Percentiles rank a stretch among this genome's conserved stretches.
Conservation (phyloP, 2,888 invertebrate species). For the Drosophila suboccidentalis region DNA sequence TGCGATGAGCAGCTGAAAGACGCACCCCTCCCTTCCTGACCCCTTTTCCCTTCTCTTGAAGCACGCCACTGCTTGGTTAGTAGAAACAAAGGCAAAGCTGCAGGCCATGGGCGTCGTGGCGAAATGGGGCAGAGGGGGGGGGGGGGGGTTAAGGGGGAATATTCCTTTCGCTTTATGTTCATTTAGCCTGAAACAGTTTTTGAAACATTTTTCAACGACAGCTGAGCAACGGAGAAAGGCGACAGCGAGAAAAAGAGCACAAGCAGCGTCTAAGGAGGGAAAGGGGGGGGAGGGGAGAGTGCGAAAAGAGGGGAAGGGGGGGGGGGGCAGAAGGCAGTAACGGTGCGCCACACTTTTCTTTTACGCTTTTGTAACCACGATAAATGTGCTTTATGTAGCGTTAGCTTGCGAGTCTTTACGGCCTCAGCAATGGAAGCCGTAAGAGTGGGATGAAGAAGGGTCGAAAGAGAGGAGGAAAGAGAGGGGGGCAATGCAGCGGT, state of each 20-base stretch:
- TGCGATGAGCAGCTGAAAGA: constrained; percentile 61
- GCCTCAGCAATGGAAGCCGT: constrained; percentile 24
- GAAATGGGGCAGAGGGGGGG: too few species aligned
- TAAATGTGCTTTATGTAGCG: constrained; percentile 80
- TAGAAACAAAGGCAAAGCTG: constrained; percentile 68
- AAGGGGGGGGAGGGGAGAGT: too few species aligned
- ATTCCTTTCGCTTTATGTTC: constrained; percentile 68
- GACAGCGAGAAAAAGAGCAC: not conserved
- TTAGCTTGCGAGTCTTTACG: constrained; percentile 49
- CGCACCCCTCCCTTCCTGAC: not conserved
- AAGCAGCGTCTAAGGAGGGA: too few species aligned
- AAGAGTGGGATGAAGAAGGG: too few species aligned
- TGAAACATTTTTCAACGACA: constrained; percentile 72
- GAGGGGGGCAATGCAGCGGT: not conserved
- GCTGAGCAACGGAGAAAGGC: constrained; percentile 3
- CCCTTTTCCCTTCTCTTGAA: not conserved
- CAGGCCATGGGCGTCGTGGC: constrained; percentile 43
- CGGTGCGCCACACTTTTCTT: constrained; percentile 73
- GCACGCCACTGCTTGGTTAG: constrained; percentile 17
- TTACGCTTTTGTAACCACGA: constrained; percentile 82
- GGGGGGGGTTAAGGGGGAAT: not conserved
- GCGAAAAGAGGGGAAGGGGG: not conserved
- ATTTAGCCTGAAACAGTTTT: constrained; percentile 80
- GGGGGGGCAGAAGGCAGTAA: constrained; percentile 2
- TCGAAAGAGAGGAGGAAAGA: not conserved